Percentiles rank a stretch among this genome's conserved stretches.
Evolutionary conservation across 1,140 invertebrate genomes (phyloP).

Genomic region (Episyrphus balteatus): DNA sequence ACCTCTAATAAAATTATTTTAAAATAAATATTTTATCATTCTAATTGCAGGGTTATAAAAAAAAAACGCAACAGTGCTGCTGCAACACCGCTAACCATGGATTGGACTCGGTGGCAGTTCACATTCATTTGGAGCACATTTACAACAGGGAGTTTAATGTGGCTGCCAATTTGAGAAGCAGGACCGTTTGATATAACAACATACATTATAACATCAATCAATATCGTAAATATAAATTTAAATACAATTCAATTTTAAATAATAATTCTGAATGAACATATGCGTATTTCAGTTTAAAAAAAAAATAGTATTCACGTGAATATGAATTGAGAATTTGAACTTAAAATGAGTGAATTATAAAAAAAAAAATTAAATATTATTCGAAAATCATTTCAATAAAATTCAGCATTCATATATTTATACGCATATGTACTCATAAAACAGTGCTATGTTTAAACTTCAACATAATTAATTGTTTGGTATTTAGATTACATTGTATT

Average conservation of each 20-base stretch:
- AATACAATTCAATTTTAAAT: conserved; percentile 9
- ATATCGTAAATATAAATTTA: conserved; percentile 1
- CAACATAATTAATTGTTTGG: too few relatives aligned
- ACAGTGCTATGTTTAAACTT: too few relatives aligned
- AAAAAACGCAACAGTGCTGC: too few relatives aligned
- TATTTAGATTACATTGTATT: too few relatives aligned
- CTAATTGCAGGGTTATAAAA: too few relatives aligned
- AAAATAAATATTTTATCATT: too few relatives aligned
- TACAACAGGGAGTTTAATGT: conserved; percentile 19
- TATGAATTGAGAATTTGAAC: neutral
- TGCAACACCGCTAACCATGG: conserved; percentile 19
- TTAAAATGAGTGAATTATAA: too few relatives aligned
- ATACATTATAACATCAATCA: neutral
- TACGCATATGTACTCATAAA: too few relatives aligned
- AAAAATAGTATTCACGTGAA: neutral
- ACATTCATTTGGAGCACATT: conserved; percentile 22
- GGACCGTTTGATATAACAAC: conserved; percentile 2
- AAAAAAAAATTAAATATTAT: too few relatives aligned
- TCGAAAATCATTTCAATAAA: too few relatives aligned
- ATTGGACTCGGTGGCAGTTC: conserved; percentile 34
- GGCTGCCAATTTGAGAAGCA: conserved; percentile 27
- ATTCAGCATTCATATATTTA: too few relatives aligned
- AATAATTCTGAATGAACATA: conserved; percentile 8
- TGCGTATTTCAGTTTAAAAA: conserved; percentile 3
- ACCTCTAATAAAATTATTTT: too few relatives aligned